phyloP scores from a whole-genome alignment of 2,113 vertebrate species.

The Strix uralensis region DNA sequence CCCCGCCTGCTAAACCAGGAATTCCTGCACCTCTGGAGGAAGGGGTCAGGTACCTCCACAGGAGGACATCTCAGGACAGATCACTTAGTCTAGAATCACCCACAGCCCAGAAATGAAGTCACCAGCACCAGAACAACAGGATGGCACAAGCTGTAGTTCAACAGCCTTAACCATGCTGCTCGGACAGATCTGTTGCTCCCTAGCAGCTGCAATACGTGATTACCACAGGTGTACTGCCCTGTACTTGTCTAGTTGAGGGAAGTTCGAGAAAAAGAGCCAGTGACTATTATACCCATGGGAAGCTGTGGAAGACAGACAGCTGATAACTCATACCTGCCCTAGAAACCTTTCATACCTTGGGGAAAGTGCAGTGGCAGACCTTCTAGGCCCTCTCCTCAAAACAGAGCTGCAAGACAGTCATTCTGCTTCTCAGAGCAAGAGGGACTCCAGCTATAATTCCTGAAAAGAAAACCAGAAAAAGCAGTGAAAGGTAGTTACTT shows the following conservation, averaged over 20 bases:
- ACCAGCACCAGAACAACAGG: neutral
- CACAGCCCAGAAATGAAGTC: neutral
- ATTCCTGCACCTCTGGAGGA: neutral
- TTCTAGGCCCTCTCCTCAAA: neutral
- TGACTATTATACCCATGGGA: neutral
- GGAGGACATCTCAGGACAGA: neutral
- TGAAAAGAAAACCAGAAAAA: neutral
- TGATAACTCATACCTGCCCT: neutral
- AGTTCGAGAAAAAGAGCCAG: neutral
- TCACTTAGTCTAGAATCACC: neutral
- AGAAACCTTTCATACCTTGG: neutral
- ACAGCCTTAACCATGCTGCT: neutral
- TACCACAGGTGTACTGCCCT: neutral
- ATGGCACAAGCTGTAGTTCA: neutral
- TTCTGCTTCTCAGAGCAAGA: neutral
- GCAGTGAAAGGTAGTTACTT: neutral
- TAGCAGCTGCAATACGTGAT: fast-evolving
- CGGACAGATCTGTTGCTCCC: neutral
- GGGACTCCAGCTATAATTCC: neutral
- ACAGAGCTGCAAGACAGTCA: neutral
- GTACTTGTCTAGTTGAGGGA: neutral
- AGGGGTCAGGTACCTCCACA: neutral
- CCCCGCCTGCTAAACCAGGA: neutral
- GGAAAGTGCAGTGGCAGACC: neutral
- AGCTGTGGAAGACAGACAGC: neutral